Evolutionary conservation across 2,888 invertebrate genomes (phyloP).

Genomic region (Aphodius sticticus): DNA sequence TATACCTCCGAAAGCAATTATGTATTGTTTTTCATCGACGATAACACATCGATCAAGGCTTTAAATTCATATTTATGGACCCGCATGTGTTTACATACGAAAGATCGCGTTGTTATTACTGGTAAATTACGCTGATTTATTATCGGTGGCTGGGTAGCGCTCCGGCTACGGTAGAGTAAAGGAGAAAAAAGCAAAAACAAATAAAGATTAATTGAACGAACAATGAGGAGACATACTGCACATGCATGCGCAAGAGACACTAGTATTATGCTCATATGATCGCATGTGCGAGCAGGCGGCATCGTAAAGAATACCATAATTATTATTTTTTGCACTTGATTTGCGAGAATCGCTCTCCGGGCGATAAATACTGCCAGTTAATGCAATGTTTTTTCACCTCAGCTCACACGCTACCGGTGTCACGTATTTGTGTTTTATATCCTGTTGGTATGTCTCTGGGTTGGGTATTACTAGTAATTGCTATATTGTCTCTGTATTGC

Average conservation of each 20-base stretch:
- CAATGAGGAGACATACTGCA: neutral
- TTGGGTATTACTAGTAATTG: neutral
- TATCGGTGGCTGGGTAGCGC: neutral
- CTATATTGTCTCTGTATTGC: neutral
- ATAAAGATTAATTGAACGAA: neutral
- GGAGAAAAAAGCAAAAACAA: neutral
- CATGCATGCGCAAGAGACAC: neutral
- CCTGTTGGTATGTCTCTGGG: neutral
- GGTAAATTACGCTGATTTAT: constrained; percentile 4
- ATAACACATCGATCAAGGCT: neutral
- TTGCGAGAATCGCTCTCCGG: neutral
- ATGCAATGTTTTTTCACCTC: neutral
- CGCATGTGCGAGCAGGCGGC: neutral
- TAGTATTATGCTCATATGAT: neutral
- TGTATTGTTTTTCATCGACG: neutral
- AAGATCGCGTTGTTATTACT: constrained; percentile 4
- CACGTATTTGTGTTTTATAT: neutral
- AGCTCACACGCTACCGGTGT: neutral
- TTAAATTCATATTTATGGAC: neutral
- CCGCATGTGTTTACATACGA: constrained; percentile 4
- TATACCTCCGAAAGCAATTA: neutral
- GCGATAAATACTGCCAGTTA: neutral
- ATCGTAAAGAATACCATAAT: neutral
- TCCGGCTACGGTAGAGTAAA: neutral
- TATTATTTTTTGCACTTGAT: neutral